A percentile compares a stretch with the other conserved stretches of the same genome.
Conservation (phyloP, 2,888 invertebrate species). For the Phyllotreta striolata region DNA sequence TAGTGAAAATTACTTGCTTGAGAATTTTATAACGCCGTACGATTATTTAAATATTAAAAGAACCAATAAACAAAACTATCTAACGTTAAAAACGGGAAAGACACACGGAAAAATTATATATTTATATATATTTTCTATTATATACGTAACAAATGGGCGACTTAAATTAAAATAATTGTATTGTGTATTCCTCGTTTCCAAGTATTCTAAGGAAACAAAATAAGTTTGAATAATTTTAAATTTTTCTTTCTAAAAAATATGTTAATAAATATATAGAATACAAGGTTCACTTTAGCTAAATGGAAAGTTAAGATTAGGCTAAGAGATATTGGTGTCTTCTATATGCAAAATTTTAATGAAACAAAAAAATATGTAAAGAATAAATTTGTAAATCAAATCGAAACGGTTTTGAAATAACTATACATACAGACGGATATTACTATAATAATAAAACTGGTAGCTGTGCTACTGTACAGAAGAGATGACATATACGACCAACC, state of each 20-base stretch:
- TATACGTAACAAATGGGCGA: constrained; percentile 14
- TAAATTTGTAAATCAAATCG: constrained; percentile 23
- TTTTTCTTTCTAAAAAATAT: constrained; percentile 26
- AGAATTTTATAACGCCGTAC: too few species aligned
- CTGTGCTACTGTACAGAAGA: constrained; percentile 51
- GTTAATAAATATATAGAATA: constrained; percentile 44
- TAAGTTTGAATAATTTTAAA: constrained; percentile 1
- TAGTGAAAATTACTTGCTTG: too few species aligned
- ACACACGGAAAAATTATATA: constrained; percentile 8
- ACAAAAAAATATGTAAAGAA: constrained; percentile 33
- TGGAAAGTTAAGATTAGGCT: constrained; percentile 47
- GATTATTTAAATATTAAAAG: too few species aligned
- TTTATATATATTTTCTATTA: background rate
- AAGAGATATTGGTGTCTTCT: constrained; percentile 43
- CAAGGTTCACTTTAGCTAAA: constrained; percentile 38
- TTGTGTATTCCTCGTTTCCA: constrained; percentile 34
- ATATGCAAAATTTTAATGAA: constrained; percentile 48
- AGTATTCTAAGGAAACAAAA: constrained; percentile 19
- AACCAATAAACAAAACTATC: constrained; percentile 26
- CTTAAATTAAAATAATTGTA: constrained; percentile 13
- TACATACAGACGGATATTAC: constrained; percentile 55
- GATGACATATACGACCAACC: constrained; percentile 45
- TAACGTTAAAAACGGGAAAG: constrained; percentile 12
- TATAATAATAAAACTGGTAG: constrained; percentile 52
- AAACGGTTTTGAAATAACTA: constrained; percentile 48